Evolutionary conservation across 2,797 vertebrate species (phyloP).

Genomic region (Aselliscus stoliczkanus): DNA sequence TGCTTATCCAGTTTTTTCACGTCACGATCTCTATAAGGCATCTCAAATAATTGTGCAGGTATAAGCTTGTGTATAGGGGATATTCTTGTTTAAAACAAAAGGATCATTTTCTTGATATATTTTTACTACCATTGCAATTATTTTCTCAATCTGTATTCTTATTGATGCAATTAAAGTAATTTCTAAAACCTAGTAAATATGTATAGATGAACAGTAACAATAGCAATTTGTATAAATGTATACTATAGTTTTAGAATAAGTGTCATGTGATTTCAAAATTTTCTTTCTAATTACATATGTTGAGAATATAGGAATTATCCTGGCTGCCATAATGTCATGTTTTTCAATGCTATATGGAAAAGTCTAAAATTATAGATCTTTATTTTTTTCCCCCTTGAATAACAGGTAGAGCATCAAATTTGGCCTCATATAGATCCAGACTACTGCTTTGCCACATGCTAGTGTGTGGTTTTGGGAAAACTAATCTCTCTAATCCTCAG

Average conservation of each 20-base stretch:
- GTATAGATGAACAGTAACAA: not conserved
- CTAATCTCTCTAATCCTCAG: not conserved
- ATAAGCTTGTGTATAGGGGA: not conserved
- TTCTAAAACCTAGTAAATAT: not conserved
- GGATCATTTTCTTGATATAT: not conserved
- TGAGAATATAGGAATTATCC: not conserved
- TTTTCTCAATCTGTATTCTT: not conserved
- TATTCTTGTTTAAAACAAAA: not conserved
- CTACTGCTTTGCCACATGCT: not conserved
- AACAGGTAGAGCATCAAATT: not conserved
- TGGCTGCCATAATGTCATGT: not conserved
- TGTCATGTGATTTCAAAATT: not conserved
- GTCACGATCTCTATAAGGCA: not conserved
- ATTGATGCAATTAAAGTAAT: not conserved
- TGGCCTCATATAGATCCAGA: not conserved
- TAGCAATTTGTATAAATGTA: not conserved
- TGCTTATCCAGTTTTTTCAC: not conserved
- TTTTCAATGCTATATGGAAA: not conserved
- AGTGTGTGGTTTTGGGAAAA: not conserved
- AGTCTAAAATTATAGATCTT: not conserved
- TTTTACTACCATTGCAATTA: not conserved
- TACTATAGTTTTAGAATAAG: not conserved
- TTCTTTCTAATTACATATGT: not conserved
- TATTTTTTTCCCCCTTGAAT: not conserved
- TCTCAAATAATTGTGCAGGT: not conserved